Evolutionary conservation across 2,888 invertebrate genomes (phyloP).

Genomic region (Agrypnus murinus): DNA sequence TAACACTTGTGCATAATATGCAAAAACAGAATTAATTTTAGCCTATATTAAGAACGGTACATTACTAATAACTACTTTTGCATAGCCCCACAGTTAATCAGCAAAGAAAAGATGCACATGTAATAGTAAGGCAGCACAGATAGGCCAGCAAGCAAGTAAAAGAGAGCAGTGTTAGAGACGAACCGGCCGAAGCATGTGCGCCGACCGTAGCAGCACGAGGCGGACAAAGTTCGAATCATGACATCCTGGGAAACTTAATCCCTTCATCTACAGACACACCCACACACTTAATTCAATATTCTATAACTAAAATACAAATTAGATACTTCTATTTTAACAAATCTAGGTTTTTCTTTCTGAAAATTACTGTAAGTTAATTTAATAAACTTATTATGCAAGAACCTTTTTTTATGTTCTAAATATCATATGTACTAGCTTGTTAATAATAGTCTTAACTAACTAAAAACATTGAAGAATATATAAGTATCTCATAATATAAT

Average conservation of each 20-base stretch:
- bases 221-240: constrained; percentile 96
- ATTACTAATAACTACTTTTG: background rate
- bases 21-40: too few relatives aligned
- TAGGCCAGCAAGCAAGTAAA: constrained; percentile 55
- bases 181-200: constrained; percentile 97
- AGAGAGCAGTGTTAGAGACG: constrained; percentile 73
- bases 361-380: too few relatives aligned
- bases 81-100: background rate
- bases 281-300: constrained; percentile 53
- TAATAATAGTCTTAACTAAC: too few relatives aligned
- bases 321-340: too few relatives aligned
- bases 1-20: too few relatives aligned
- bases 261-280: constrained; percentile 86
- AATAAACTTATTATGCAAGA: too few relatives aligned
- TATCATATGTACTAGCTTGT: too few relatives aligned
- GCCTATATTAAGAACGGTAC: too few relatives aligned
- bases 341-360: too few relatives aligned
- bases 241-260: constrained; percentile 96
- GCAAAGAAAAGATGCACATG: background rate
- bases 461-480: too few relatives aligned
- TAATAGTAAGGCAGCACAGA: constrained; percentile 8
- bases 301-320: constrained; percentile 23
- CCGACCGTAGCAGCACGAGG: constrained; percentile 97
- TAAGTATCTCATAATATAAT: too few relatives aligned
- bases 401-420: too few relatives aligned